Conservation (phyloP, 2,113 vertebrate species). For the Puma concolor region DNA sequence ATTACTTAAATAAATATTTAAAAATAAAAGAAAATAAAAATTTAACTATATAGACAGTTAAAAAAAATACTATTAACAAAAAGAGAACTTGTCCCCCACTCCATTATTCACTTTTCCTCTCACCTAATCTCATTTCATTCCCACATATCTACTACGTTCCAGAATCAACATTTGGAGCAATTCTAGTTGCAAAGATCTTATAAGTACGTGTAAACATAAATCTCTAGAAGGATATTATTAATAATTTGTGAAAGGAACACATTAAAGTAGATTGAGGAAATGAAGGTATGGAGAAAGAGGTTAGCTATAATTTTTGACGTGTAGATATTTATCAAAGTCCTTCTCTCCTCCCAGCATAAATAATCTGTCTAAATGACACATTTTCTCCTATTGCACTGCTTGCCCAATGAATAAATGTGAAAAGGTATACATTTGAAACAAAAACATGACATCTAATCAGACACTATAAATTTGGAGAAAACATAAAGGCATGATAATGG, state of each 20-base stretch:
- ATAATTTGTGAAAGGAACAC: background rate
- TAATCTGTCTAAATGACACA: background rate
- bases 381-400: background rate
- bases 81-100: background rate
- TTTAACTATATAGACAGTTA: background rate
- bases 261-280: background rate
- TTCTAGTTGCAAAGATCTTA: background rate
- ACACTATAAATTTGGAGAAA: background rate
- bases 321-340: background rate
- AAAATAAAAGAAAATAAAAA: background rate
- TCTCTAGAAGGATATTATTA: background rate
- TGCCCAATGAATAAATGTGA: background rate
- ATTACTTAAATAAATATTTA: no score
- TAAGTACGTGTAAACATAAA: background rate
- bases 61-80: background rate
- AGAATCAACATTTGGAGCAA: background rate
- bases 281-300: background rate
- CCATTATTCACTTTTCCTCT: background rate
- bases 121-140: background rate
- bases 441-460: background rate
- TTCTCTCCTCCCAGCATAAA: background rate
- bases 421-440: background rate
- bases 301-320: background rate
- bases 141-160: background rate
- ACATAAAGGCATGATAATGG: background rate